phyloP scores from a whole-genome alignment of 1,140 invertebrate genomes.

The Brachionus asplanchnoidis region DNA sequence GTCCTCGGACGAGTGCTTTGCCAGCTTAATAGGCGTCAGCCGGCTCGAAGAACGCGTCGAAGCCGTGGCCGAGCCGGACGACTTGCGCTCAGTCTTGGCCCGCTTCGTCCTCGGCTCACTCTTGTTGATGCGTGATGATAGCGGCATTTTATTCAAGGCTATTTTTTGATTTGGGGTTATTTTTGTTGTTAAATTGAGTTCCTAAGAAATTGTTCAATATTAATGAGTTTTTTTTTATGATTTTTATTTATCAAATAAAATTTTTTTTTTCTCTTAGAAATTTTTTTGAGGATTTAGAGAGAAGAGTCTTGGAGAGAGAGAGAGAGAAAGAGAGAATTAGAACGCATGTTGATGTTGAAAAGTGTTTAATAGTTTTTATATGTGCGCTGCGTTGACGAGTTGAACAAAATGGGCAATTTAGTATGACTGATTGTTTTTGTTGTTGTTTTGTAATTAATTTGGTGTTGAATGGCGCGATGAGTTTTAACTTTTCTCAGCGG shows the following conservation, averaged over 20 bases:
- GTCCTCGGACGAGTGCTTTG: not conserved
- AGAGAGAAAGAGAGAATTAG: not conserved
- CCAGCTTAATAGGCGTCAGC: not conserved
- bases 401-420: not conserved
- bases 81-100: constrained; percentile 31
- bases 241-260: not conserved
- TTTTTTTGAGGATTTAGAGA: not conserved
- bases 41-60: not conserved
- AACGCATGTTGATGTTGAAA: not conserved
- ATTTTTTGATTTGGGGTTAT: not conserved
- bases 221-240: not conserved
- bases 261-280: not conserved
- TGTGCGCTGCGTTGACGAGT: not conserved
- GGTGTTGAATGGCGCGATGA: not conserved
- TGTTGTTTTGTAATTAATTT: not conserved
- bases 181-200: not conserved
- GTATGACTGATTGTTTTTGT: not conserved
- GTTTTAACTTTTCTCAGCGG: not conserved
- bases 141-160: not conserved
- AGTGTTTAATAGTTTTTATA: constrained; percentile 5
- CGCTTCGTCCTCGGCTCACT: not conserved
- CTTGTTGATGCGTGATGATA: constrained; percentile 16
- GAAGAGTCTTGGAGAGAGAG: not conserved
- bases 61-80: not conserved
- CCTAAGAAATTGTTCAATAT: not conserved